These are phyloP conservation scores for Dioctria linearis DNA, from an alignment of 2,888 invertebrate species.

Conservation along the genomic window DNA sequence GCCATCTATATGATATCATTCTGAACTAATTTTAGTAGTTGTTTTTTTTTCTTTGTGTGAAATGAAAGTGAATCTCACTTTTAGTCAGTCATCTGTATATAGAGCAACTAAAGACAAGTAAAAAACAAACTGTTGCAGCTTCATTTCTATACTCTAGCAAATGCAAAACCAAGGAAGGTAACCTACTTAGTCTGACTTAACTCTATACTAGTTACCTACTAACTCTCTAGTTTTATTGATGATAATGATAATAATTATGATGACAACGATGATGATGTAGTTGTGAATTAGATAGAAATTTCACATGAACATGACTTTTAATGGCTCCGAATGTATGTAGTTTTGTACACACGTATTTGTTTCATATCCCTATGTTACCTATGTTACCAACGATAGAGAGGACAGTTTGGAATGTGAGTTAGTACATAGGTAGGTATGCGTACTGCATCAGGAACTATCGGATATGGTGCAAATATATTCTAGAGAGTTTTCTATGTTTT, in stretches of 20 bases:
- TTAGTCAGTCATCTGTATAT: no score
- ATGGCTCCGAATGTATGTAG: neutral
- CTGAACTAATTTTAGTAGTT: neutral
- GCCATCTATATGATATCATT: neutral
- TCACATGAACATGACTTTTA: neutral
- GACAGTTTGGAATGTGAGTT: no score
- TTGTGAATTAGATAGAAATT: conserved; percentile 1
- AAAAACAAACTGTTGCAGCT: no score
- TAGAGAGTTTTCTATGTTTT: neutral
- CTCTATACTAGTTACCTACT: no score
- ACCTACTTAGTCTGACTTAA: no score
- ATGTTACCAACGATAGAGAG: neutral
- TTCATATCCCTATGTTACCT: neutral
- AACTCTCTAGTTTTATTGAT: neutral
- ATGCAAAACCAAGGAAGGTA: no score
- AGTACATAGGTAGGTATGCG: no score
- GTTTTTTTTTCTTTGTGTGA: neutral
- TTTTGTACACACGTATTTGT: neutral
- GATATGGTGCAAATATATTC: neutral
- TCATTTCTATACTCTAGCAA: no score
- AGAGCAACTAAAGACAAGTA: no score
- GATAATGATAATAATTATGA: neutral
- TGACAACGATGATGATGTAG: conserved; percentile 1
- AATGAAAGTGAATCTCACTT: neutral
- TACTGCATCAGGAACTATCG: no score